A percentile compares a stretch with the other conserved stretches of the same genome.
Evolutionary conservation across 2,888 invertebrate species (phyloP).

Genomic region (Diaphora mendica): DNA sequence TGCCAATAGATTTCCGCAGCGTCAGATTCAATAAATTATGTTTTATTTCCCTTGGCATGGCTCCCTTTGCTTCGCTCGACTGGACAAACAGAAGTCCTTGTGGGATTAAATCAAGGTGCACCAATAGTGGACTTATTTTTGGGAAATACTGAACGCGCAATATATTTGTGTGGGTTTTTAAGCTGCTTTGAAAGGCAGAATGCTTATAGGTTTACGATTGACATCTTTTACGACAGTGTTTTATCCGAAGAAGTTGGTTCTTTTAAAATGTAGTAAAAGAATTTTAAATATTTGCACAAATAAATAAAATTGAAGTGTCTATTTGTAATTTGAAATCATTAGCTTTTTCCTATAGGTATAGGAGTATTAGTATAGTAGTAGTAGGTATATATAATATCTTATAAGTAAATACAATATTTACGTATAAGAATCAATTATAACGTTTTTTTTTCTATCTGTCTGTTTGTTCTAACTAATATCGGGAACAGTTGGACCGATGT

Average conservation of each 20-base stretch:
- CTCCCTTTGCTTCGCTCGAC: conserved; percentile 18
- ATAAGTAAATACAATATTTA: no score
- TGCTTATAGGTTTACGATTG: neutral
- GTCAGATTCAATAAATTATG: conserved; percentile 27
- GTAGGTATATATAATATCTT: no score
- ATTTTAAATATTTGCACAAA: no score
- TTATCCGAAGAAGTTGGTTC: neutral
- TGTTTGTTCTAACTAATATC: no score
- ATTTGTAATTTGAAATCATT: no score
- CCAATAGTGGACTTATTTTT: conserved; percentile 5
- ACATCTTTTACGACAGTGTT: neutral
- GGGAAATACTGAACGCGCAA: neutral
- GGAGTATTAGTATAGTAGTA: no score
- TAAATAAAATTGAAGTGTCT: no score
- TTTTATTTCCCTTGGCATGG: conserved; percentile 20
- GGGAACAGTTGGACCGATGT: no score
- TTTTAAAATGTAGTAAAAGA: no score
- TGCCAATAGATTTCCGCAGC: conserved; percentile 12
- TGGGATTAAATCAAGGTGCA: conserved; percentile 19
- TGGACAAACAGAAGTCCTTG: conserved; percentile 13
- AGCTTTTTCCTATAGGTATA: no score
- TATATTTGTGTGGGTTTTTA: neutral
- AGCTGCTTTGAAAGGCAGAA: neutral
- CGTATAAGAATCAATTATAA: no score
- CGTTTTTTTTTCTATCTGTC: no score